Conservation (phyloP, 2,797 vertebrate genomes). For the Melanotaenia nigrans region DNA sequence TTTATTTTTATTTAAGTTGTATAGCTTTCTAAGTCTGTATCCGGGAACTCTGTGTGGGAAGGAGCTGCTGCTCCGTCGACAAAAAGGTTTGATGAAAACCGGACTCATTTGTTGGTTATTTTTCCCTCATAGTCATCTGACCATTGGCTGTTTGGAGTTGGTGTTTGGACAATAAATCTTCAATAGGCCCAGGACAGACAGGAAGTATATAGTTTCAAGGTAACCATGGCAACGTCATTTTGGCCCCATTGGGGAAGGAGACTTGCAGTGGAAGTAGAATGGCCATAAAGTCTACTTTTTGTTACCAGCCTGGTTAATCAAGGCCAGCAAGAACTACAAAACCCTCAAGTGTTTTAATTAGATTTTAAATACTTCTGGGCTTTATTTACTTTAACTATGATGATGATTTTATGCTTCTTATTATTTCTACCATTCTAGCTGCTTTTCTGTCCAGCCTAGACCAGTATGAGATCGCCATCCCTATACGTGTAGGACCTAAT, state of each 20-base stretch:
- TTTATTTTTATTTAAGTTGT: slow-evolving; percentile 30
- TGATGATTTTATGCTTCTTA: slow-evolving; percentile 20
- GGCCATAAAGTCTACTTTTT: slow-evolving; percentile 53
- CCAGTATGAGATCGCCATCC: slow-evolving; percentile 96
- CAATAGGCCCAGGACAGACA: slow-evolving; percentile 67
- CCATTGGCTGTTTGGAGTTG: slow-evolving; percentile 63
- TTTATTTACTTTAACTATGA: slow-evolving; percentile 32
- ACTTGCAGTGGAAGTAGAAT: slow-evolving; percentile 37
- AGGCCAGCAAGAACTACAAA: slow-evolving; percentile 13
- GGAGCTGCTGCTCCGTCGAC: slow-evolving; percentile 52
- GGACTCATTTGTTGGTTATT: slow-evolving; percentile 61
- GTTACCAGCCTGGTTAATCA: slow-evolving; percentile 43
- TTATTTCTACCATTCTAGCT: slow-evolving; percentile 74
- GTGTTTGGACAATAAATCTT: slow-evolving; percentile 81
- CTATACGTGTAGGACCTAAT: slow-evolving; percentile 90
- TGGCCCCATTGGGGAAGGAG: slow-evolving; percentile 55
- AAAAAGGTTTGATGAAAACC: slow-evolving; percentile 63
- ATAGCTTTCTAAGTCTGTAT: slow-evolving; percentile 59
- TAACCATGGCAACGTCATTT: slow-evolving; percentile 75
- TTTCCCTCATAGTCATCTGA: slow-evolving; percentile 61
- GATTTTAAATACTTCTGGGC: slow-evolving; percentile 20
- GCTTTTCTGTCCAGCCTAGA: slow-evolving; percentile 94
- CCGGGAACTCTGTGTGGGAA: slow-evolving; percentile 65
- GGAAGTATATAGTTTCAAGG: slow-evolving; percentile 84
- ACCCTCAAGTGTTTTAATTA: slow-evolving; percentile 42